Evolutionary conservation across 2,888 invertebrate genomes (phyloP), one percentile per base, ranked within the genome.

Genomic region (Rutpela maculata): DNA sequence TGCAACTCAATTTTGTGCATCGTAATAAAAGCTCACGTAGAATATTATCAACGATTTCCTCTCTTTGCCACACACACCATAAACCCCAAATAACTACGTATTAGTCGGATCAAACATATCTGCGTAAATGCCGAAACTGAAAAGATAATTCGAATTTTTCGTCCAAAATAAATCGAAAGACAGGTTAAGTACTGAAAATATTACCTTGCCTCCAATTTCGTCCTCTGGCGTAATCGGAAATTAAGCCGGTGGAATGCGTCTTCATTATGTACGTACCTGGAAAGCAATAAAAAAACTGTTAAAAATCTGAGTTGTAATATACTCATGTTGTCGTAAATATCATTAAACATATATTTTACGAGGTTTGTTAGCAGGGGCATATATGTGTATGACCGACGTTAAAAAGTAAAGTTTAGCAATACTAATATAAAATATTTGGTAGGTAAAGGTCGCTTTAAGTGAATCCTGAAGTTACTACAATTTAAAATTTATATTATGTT

Each of bases 1-100:
- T 12, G 70, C 60, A 18, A 43, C 35, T 57, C 69, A 57, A 69
- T 69, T 69, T 59, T 35, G 69, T 11, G 31, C 18, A 7, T 22
- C 19, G 50, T 70, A 70, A 60, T 70, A 19, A 59, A 18, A 38
- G 70, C 19, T 59, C 70, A 60, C 43, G 70, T 22, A 70, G 70
- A 70, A 43, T 57, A 69, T 70, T 70, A 70, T 60, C 38, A 19
- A 38, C 35, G 17, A 43, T 26, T 31, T 50, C 26, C 22, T 59
- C 43, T 17, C 50, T 60, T 59, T 38, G 15, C 50, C 31, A 56
- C 19, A 68, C 43, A 22, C 43, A n/a, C 59, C 69, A 18, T 59
- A 57, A 69, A 35, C 50, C 62, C 62, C 35, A 65, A 65, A 65
- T 65, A 38, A 43, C 43, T 15, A n/a, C 38, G 19, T 19, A 65